These are phyloP conservation scores for Eubasilissa regina DNA, from an alignment of 1,140 invertebrate genomes.

Conservation along the genomic window DNA sequence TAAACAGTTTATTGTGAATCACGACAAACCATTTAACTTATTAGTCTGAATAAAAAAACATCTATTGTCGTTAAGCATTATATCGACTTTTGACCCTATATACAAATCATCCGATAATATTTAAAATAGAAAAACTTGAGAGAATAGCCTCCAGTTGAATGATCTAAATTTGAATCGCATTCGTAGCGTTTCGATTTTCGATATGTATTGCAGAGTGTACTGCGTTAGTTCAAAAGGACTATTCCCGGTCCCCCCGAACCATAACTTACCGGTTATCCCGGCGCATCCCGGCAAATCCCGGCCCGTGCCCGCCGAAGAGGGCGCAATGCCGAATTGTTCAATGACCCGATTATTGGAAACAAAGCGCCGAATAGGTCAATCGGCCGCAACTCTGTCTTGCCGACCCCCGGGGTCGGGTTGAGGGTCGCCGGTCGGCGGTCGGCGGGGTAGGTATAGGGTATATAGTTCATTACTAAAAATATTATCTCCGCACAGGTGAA, in stretches of 20 bases:
- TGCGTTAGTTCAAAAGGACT: neutral
- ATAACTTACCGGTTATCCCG: conserved; percentile 26
- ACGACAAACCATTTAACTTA: too few species aligned
- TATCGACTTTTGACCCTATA: too few species aligned
- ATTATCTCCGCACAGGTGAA: too few species aligned
- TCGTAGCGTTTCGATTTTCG: neutral
- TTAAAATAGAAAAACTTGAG: too few species aligned
- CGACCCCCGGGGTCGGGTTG: neutral
- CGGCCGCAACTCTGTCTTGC: conserved; percentile 40
- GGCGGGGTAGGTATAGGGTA: neutral
- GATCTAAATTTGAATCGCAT: neutral
- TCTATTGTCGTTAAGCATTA: too few species aligned
- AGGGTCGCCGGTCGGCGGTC: neutral
- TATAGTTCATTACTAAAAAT: neutral
- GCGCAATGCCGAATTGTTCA: conserved; percentile 35
- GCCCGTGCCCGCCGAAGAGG: conserved; percentile 7
- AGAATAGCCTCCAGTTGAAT: too few species aligned
- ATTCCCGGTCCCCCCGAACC: neutral
- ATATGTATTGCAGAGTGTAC: neutral
- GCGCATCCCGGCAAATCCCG: conserved; percentile 4
- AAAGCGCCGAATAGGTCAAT: conserved; percentile 58
- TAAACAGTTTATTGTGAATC: too few species aligned
- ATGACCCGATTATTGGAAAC: conserved; percentile 59
- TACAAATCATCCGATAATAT: too few species aligned
- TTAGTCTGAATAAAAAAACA: too few species aligned